These are phyloP conservation scores for Trematocara unimaculatum DNA, from an alignment of 2,113 vertebrate genomes.

Conservation along the genomic window DNA sequence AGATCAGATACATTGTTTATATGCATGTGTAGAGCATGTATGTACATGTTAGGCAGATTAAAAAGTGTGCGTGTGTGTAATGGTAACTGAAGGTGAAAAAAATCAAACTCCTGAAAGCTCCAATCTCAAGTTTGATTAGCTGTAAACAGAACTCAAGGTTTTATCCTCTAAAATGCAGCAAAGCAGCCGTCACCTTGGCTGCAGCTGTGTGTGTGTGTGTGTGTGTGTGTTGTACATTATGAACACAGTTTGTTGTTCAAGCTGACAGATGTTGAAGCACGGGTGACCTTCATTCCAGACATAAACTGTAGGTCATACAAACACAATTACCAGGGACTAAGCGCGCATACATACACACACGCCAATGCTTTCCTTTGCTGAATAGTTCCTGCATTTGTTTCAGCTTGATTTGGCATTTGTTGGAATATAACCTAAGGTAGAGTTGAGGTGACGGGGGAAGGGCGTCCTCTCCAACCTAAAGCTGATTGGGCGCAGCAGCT, in stretches of 20 bases:
- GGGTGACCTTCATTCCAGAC: slow-evolving; percentile 23
- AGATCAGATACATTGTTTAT: background rate
- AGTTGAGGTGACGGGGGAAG: background rate
- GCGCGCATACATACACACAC: background rate
- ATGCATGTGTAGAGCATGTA: background rate
- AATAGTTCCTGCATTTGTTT: slow-evolving; percentile 17
- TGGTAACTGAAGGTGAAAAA: background rate
- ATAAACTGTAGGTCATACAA: slow-evolving; percentile 30
- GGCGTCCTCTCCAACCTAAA: slow-evolving; percentile 22
- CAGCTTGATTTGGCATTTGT: slow-evolving; percentile 13
- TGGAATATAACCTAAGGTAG: slow-evolving; percentile 30
- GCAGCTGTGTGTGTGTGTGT: background rate
- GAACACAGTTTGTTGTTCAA: slow-evolving; percentile 32
- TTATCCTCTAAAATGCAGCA: background rate
- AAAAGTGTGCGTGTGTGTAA: background rate
- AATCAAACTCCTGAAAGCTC: background rate
- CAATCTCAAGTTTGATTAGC: slow-evolving; percentile 10
- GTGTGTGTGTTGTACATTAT: background rate
- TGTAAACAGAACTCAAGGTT: slow-evolving; percentile 19
- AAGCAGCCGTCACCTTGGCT: slow-evolving; percentile 14
- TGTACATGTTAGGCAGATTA: background rate
- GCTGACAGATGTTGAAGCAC: slow-evolving; percentile 47
- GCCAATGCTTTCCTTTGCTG: background rate
- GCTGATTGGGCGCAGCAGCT: slow-evolving; percentile 56
- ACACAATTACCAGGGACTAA: background rate